Conservation (phyloP, 2,888 invertebrate species). For the Drosophila kambysellisi region DNA sequence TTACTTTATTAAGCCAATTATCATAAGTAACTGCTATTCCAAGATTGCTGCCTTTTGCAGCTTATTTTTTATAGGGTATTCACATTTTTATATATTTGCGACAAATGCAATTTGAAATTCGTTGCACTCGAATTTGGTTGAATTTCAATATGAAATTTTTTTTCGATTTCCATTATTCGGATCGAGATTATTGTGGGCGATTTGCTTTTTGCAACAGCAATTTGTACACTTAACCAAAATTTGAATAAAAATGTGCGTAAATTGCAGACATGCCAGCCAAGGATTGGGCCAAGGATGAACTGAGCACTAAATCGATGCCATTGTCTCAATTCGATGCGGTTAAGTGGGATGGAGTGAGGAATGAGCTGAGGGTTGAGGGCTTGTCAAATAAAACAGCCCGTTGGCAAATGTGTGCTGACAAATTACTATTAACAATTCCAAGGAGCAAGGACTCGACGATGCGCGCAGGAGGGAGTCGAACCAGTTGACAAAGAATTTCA, state of each 20-base stretch:
- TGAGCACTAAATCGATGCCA: conserved; percentile 37
- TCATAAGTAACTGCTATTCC: neutral
- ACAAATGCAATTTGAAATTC: conserved; percentile 25
- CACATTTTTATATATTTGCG: neutral
- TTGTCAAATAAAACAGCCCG: conserved; percentile 2
- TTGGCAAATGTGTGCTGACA: conserved; percentile 47
- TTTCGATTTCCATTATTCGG: conserved; percentile 11
- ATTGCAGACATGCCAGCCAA: conserved; percentile 67
- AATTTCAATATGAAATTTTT: conserved; percentile 54
- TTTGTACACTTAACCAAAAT: conserved; percentile 58
- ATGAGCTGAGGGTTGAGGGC: neutral
- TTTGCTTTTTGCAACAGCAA: conserved; percentile 59
- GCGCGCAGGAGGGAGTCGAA: conserved; percentile 5
- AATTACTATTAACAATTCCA: conserved; percentile 72
- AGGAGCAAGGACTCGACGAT: conserved; percentile 35
- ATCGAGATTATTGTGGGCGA: neutral
- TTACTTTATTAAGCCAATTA: neutral
- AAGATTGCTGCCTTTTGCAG: neutral
- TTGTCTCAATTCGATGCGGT: conserved; percentile 47
- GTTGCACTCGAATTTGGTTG: conserved; percentile 21
- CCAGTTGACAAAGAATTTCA: conserved; percentile 64
- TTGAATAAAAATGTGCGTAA: conserved; percentile 77
- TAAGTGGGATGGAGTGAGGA: neutral
- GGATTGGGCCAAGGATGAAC: conserved; percentile 33
- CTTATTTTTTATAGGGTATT: neutral